These are phyloP conservation scores for Harpalus rubripes DNA, from an alignment of 2,888 invertebrate species.

Conservation along the genomic window DNA sequence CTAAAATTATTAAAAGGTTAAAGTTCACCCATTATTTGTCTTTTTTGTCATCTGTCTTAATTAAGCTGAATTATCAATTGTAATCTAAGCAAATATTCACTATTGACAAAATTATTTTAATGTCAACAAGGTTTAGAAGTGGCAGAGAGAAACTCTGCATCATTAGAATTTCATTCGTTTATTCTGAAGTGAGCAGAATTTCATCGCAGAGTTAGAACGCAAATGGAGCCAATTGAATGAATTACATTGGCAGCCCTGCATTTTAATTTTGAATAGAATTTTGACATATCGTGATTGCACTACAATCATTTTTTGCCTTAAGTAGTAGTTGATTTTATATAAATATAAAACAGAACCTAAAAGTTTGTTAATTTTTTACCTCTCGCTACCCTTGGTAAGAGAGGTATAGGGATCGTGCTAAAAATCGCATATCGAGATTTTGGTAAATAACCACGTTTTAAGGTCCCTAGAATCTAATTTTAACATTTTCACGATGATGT, in stretches of 20 bases:
- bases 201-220: not conserved
- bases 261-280: not conserved
- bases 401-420: too few species aligned
- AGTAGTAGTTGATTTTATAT: too few species aligned
- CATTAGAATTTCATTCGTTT: conserved; percentile 8
- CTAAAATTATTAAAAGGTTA: too few species aligned
- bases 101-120: conserved; percentile 13
- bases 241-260: not conserved
- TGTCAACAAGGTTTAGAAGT: not conserved
- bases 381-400: too few species aligned
- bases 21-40: too few species aligned
- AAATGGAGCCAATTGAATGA: conserved; percentile 4
- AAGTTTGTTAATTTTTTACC: too few species aligned
- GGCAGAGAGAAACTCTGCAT: not conserved
- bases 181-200: not conserved
- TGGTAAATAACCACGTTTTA: too few species aligned
- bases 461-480: too few species aligned
- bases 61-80: not conserved
- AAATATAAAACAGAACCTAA: too few species aligned
- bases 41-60: not conserved
- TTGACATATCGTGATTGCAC: not conserved
- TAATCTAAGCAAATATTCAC: conserved; percentile 6
- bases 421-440: too few species aligned
- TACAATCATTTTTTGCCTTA: too few species aligned
- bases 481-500: too few species aligned